These are phyloP conservation scores for Erythrolamprus reginae DNA, from an alignment of 2,113 vertebrate genomes.

Conservation along the genomic window DNA sequence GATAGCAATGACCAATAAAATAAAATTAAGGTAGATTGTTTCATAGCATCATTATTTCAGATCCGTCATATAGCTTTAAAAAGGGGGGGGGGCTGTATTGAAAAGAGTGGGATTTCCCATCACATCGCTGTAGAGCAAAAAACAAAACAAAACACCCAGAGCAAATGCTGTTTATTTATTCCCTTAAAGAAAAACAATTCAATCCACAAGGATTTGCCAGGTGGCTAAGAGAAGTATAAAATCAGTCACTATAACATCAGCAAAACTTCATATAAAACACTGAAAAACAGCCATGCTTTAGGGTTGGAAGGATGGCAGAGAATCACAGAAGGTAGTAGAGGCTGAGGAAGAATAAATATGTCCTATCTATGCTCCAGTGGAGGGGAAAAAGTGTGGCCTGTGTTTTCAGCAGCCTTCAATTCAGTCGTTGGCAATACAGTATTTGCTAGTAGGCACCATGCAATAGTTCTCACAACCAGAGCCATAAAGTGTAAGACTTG, in stretches of 20 bases:
- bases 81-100: neutral
- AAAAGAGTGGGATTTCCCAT: neutral
- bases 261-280: neutral
- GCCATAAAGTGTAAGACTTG: neutral
- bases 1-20: neutral
- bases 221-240: neutral
- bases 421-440: neutral
- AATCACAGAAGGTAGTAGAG: neutral
- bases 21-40: neutral
- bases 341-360: neutral
- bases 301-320: neutral
- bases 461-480: neutral
- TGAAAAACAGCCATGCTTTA: neutral
- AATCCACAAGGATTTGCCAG: neutral
- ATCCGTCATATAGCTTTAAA: neutral
- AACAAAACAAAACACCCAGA: neutral
- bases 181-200: neutral
- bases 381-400: neutral
- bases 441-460: neutral
- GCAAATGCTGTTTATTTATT: neutral
- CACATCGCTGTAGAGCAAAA: neutral
- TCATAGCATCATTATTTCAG: neutral
- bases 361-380: neutral
- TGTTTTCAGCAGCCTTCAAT: neutral
- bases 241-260: neutral